Percentiles rank a stretch among this genome's conserved stretches.
Conservation (phyloP, 1,140 invertebrate genomes). For the Agrilus planipennis region DNA sequence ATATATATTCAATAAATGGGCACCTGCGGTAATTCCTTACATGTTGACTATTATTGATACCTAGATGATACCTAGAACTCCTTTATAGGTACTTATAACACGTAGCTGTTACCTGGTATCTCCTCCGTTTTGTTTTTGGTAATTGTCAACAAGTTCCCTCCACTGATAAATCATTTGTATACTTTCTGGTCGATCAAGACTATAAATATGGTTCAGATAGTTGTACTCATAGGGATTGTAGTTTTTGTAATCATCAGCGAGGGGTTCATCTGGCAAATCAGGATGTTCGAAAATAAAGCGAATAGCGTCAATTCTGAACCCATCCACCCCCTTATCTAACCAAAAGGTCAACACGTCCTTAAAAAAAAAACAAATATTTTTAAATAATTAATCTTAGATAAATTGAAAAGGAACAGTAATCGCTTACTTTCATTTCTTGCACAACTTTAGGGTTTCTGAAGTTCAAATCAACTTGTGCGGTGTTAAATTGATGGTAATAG, state of each 20-base stretch:
- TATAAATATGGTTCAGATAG: constrained; percentile 42
- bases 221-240: constrained; percentile 20
- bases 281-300: constrained; percentile 46
- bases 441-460: constrained; percentile 46
- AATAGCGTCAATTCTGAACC: constrained; percentile 60
- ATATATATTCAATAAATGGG: too few relatives aligned
- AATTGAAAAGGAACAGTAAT: too few relatives aligned
- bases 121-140: constrained; percentile 36
- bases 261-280: constrained; percentile 9
- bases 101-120: constrained; percentile 32
- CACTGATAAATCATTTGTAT: constrained; percentile 49
- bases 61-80: too few relatives aligned
- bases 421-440: constrained; percentile 45
- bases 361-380: not conserved
- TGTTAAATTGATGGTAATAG: constrained; percentile 64
- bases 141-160: constrained; percentile 44
- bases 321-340: constrained; percentile 62
- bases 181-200: constrained; percentile 45
- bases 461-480: constrained; percentile 64
- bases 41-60: too few relatives aligned
- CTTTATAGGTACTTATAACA: too few relatives aligned
- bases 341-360: constrained; percentile 63
- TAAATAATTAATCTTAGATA: too few relatives aligned
- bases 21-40: too few relatives aligned
- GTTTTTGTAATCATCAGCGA: not conserved